Conservation (phyloP, 2,113 vertebrate genomes). For the Alosa alosa region DNA sequence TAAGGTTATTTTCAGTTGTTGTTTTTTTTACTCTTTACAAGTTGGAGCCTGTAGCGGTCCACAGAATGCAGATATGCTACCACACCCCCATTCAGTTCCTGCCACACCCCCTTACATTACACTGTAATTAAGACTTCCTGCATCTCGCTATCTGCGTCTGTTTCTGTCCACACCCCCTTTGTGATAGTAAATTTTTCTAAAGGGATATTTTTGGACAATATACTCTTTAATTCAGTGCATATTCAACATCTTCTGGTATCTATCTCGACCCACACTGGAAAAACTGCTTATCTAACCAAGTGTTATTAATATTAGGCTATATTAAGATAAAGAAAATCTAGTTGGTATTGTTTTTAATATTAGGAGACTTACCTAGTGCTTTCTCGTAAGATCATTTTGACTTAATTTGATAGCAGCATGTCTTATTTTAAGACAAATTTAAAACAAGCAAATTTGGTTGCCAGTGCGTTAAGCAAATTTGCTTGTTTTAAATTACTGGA, state of each 20-base stretch:
- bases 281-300: no score
- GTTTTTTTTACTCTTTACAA: neutral
- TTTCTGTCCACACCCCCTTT: constrained; percentile 37
- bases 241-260: constrained; percentile 28
- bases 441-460: no score
- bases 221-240: constrained; percentile 54
- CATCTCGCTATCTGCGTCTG: constrained; percentile 34
- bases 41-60: neutral
- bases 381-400: no score
- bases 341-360: no score
- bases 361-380: no score
- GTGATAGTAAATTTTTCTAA: constrained; percentile 60
- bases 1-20: no score
- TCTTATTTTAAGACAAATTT: no score
- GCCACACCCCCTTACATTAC: constrained; percentile 45
- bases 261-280: neutral
- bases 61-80: constrained; percentile 26
- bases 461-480: no score
- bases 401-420: no score
- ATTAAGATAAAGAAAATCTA: no score
- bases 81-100: constrained; percentile 39
- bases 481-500: no score
- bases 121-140: constrained; percentile 62
- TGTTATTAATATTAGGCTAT: no score
- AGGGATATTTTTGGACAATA: constrained; percentile 43